Base-by-base conservation (phyloP, 2,888 invertebrate genomes). In the Rhingia rostrata region DNA sequence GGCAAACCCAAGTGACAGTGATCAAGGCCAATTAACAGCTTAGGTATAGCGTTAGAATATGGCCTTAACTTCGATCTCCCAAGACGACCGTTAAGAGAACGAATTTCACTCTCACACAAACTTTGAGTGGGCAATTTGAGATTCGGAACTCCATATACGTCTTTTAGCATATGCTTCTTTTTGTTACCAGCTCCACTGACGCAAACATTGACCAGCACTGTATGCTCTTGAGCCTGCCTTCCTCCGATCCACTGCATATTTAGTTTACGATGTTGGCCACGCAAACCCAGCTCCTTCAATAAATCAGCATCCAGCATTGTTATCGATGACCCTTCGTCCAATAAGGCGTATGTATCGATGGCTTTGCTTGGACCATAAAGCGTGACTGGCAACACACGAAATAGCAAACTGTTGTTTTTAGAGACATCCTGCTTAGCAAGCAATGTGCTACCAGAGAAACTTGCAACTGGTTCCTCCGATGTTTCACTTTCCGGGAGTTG, bases 191-290 rank as follows among this genome's bases (percentile, higher is more conserved):
- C 22, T 22, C 22, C 22, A 22, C 78, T 78, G 3, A 85, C 66
- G 53, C 72, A 64, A 9, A 86, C n/a, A 33, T 74, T 32, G 2
- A 82, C 67, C 6, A 67, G 14, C 6, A 47, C 30, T 43, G 81
- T 64, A 3, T 60, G 7, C 53, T 69, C 73, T 10, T 72, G 39
- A 12, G 60, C 45, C 10, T 49, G 22, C 7, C 10, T 74, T 6
- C 70, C 67, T 32, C 77, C 79, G 74, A 79, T 69, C 86, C 85
- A 87, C 49, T 86, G 77, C n/a, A 87, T 56, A 47, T 72, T 79
- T 33, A 87, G 70, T 0, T 41, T 4, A 37, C 77, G 47, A 22
- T 49, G 47, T 22, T 47, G 63, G n/a, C 63, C 63, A 6, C 12
- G 14, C n/a, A 63, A 32, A 14, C 63, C 47, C 10, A 63, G 49